phyloP scores from a whole-genome alignment of 2,888 invertebrate genomes.

The Lathronympha strigana region DNA sequence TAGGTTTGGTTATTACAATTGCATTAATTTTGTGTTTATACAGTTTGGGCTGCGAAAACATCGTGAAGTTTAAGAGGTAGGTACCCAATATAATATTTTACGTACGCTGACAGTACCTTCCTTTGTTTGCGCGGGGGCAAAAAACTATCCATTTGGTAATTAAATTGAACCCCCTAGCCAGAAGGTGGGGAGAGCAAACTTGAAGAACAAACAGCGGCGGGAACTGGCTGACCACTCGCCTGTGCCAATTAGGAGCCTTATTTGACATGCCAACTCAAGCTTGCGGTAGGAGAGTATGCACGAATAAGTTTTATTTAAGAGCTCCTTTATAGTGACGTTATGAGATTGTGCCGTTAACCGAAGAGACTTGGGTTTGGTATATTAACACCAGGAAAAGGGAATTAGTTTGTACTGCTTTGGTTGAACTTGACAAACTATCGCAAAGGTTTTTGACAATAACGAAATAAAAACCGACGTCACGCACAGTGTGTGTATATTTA shows the following conservation, averaged over 20 bases:
- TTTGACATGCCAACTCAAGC: slow-evolving; percentile 32
- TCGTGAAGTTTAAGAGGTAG: neutral
- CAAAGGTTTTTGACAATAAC: neutral
- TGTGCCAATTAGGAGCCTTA: slow-evolving; percentile 32
- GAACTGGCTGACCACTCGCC: slow-evolving; percentile 27
- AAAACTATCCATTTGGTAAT: slow-evolving; percentile 42
- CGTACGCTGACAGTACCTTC: slow-evolving; percentile 13
- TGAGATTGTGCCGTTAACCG: neutral
- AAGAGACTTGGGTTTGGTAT: neutral
- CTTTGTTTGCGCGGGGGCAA: slow-evolving; percentile 22
- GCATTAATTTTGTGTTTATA: neutral
- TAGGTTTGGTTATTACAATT: too few species aligned
- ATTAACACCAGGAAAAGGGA: neutral
- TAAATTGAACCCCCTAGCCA: slow-evolving; percentile 34
- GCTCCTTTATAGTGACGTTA: slow-evolving; percentile 5
- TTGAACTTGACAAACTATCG: neutral
- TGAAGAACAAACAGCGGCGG: slow-evolving; percentile 36
- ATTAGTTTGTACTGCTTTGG: neutral
- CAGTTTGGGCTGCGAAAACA: neutral
- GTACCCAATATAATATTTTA: slow-evolving; percentile 16
- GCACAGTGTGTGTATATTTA: too few species aligned
- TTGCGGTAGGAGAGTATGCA: slow-evolving; percentile 20
- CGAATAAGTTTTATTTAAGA: slow-evolving; percentile 20
- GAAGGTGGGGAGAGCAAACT: slow-evolving; percentile 31
- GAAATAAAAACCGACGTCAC: neutral